phyloP scores from a whole-genome alignment of 2,797 vertebrate genomes.

The Neosilurus mollespiculum region DNA sequence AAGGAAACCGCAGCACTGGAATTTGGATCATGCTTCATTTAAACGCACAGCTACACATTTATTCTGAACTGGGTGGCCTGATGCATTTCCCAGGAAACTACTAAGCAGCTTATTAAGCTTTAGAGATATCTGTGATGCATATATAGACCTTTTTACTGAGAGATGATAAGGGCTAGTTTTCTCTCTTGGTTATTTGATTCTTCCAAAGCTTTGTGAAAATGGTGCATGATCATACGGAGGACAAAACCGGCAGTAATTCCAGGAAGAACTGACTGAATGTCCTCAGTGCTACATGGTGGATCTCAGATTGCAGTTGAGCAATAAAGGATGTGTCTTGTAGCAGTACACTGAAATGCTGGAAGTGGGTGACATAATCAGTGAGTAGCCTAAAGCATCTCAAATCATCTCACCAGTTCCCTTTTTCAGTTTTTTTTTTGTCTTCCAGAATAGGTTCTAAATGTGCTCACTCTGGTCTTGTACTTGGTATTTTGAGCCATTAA shows the following conservation, averaged over 20 bases:
- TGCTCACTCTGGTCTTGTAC: not conserved
- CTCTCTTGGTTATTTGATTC: not conserved
- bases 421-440: not conserved
- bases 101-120: slow-evolving; percentile 24
- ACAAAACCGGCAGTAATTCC: slow-evolving; percentile 6
- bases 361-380: slow-evolving; percentile 4
- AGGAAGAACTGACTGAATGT: slow-evolving; percentile 1
- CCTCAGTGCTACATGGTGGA: not conserved
- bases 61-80: slow-evolving; percentile 11
- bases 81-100: slow-evolving; percentile 11
- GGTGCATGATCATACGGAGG: slow-evolving; percentile 1
- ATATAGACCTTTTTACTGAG: not conserved
- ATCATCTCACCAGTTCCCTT: not conserved
- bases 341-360: not conserved
- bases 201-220: slow-evolving; percentile 3
- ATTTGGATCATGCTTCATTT: slow-evolving; percentile 26
- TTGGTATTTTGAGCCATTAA: not conserved
- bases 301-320: slow-evolving; percentile 14
- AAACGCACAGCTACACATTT: not conserved
- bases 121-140: slow-evolving; percentile 15
- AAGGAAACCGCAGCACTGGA: slow-evolving; percentile 30
- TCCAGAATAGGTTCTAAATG: not conserved
- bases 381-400: not conserved
- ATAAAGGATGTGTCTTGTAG: not conserved
- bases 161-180: slow-evolving; percentile 4